Evolutionary conservation across 1,140 invertebrate species (phyloP), one percentile per base, ranked within the genome.

Genomic region (Drosophila triauraria): DNA sequence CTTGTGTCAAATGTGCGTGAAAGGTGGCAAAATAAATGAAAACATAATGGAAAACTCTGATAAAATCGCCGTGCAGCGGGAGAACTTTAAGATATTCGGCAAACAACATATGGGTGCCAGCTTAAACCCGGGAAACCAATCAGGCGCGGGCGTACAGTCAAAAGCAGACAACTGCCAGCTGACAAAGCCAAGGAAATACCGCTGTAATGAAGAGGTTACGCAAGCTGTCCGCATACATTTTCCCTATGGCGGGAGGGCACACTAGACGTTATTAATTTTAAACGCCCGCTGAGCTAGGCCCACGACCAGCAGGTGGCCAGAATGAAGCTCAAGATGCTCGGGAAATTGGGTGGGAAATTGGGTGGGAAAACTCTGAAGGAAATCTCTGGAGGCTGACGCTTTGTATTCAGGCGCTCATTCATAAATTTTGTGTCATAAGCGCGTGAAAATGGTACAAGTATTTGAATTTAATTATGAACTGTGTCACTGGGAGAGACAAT

Each of bases 381-480:
- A 17, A 23, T 56, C 53, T n/a, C 35, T 40, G 50, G 20, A 43
- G 43, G 46, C 53, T 56, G 44, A 53, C 47, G 78, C 75, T 86
- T 79, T 81, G 65, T 81, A 57, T 78, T 72, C 69, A 59, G 54
- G 54, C 64, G 53, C 63, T 85, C 81, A 90, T 88, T 88, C 85
- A 88, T 88, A 88, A 88, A 88, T 88, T 88, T 72, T 75, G 71
- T 78, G 81, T 90, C 85, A 79, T 85, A 90, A 90, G 85, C 78
- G 84, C 71, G 78, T 69, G 78, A 90, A 91, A 88, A 85, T 85
- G 70, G 82, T 76, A 79, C 78, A 85, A 90, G 85, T 86, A 90
- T 90, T 90, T 90, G 78, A 90, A 90, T 90, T 90, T 90, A 90
- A 90, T 90, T 90, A 90, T 91, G 82, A 90, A 85, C 85, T 90